phyloP scores from a whole-genome alignment of 2,888 invertebrate genomes.

The Noctua fimbriata region DNA sequence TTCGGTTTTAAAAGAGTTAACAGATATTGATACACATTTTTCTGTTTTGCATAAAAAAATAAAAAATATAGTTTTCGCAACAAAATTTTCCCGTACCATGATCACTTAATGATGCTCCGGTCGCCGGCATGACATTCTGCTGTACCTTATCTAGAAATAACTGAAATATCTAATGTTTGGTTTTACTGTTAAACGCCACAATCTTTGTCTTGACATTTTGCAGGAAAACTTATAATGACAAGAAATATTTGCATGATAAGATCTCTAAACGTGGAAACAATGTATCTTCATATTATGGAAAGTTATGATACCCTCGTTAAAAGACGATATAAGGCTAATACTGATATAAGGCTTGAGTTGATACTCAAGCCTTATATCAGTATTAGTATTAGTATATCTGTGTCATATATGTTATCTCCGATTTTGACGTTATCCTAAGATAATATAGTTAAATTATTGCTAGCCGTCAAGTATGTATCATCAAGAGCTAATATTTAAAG shows the following conservation, averaged over 20 bases:
- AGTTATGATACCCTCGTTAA: too few relatives aligned
- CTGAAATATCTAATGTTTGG: not conserved
- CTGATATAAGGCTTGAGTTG: too few relatives aligned
- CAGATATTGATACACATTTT: not conserved
- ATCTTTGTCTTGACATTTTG: too few relatives aligned
- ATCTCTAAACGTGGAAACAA: not conserved
- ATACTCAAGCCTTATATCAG: too few relatives aligned
- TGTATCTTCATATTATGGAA: not conserved
- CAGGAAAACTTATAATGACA: too few relatives aligned
- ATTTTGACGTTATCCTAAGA: not conserved
- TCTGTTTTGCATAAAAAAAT: not conserved
- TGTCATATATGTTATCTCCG: too few relatives aligned
- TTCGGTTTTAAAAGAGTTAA: not conserved
- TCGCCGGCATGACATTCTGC: not conserved
- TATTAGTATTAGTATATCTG: too few relatives aligned
- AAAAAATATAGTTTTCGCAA: not conserved
- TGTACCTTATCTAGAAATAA: not conserved
- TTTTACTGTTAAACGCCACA: not conserved
- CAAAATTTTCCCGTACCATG: not conserved
- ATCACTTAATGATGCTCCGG: not conserved
- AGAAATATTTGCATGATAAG: not conserved
- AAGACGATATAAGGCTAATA: too few relatives aligned
- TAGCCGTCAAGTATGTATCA: not conserved
- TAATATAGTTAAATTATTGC: not conserved
- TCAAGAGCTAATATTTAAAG: not conserved